phyloP scores from a whole-genome alignment of 2,888 invertebrate genomes.

The Crematogaster levior region DNA sequence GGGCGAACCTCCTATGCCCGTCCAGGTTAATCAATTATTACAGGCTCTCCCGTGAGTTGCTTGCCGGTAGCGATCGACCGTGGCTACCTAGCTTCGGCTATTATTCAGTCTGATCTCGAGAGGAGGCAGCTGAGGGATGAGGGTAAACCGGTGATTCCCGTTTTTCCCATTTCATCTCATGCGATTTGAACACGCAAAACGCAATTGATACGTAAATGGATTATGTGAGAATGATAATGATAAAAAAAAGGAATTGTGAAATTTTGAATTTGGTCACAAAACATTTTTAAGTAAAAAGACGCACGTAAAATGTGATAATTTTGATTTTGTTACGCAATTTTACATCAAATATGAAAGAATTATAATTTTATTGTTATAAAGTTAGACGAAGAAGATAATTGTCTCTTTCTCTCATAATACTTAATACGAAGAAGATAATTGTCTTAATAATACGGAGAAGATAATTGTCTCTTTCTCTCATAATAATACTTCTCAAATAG shows the following conservation, averaged over 20 bases:
- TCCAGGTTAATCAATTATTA: slow-evolving; percentile 80
- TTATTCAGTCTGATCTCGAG: slow-evolving; percentile 52
- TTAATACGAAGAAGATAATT: no score
- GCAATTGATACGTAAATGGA: slow-evolving; percentile 6
- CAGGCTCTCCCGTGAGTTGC: slow-evolving; percentile 67
- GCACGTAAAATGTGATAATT: not conserved
- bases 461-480: no score
- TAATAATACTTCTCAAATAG: no score
- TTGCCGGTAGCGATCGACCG: slow-evolving; percentile 51
- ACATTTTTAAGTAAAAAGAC: not conserved
- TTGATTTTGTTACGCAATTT: not conserved
- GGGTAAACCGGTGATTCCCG: slow-evolving; percentile 42
- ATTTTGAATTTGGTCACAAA: not conserved
- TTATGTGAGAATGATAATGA: not conserved
- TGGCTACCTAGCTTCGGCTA: slow-evolving; percentile 45
- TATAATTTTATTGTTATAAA: not conserved
- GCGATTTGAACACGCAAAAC: slow-evolving; percentile 37
- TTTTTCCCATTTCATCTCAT: slow-evolving; percentile 8
- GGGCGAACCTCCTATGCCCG: slow-evolving; percentile 66
- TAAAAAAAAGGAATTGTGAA: not conserved
- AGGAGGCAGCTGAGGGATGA: slow-evolving; percentile 26
- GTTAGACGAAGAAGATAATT: not conserved
- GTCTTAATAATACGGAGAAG: no score
- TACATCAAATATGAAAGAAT: not conserved
- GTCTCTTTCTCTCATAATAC: not conserved